Conservation (phyloP, 2,888 invertebrate genomes). For the Cantharis lateralis region DNA sequence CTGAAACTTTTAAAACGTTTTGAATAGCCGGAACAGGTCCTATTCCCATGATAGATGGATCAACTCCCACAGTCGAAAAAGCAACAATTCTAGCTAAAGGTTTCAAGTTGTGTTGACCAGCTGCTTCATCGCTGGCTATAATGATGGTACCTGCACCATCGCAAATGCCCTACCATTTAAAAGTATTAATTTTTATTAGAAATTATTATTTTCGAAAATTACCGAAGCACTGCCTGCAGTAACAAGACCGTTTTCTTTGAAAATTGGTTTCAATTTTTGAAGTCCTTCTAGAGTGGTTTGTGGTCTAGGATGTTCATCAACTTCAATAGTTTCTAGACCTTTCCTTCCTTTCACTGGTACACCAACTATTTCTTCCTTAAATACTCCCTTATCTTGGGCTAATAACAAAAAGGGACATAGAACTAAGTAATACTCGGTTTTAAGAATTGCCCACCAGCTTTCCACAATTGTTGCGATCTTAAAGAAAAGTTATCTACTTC, state of each 20-base stretch:
- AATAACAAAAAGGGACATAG: slow-evolving; percentile 36
- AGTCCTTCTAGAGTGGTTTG: slow-evolving; percentile 85
- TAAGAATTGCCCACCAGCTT: slow-evolving; percentile 63
- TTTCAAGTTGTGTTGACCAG: slow-evolving; percentile 77
- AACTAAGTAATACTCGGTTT: not conserved
- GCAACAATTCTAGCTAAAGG: slow-evolving; percentile 91
- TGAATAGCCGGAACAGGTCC: slow-evolving; percentile 95
- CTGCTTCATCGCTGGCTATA: slow-evolving; percentile 88
- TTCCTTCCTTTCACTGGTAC: slow-evolving; percentile 83
- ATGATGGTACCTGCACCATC: slow-evolving; percentile 96
- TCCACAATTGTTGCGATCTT: slow-evolving; percentile 87
- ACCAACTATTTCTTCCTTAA: slow-evolving; percentile 88
- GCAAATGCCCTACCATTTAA: slow-evolving; percentile 78
- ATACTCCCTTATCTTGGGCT: slow-evolving; percentile 88
- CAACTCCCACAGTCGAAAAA: slow-evolving; percentile 92
- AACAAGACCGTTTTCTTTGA: slow-evolving; percentile 93
- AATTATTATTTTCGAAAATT: slow-evolving; percentile 51
- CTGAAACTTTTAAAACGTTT: slow-evolving; percentile 78
- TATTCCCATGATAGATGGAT: slow-evolving; percentile 97
- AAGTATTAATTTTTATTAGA: not conserved
- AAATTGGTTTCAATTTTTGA: slow-evolving; percentile 84
- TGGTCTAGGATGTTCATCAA: slow-evolving; percentile 94
- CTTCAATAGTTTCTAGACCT: slow-evolving; percentile 74
- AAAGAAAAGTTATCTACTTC: slow-evolving; percentile 87
- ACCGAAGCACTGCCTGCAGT: slow-evolving; percentile 95